phyloP scores from a whole-genome alignment of 2,113 vertebrate species.

The Athene noctua region DNA sequence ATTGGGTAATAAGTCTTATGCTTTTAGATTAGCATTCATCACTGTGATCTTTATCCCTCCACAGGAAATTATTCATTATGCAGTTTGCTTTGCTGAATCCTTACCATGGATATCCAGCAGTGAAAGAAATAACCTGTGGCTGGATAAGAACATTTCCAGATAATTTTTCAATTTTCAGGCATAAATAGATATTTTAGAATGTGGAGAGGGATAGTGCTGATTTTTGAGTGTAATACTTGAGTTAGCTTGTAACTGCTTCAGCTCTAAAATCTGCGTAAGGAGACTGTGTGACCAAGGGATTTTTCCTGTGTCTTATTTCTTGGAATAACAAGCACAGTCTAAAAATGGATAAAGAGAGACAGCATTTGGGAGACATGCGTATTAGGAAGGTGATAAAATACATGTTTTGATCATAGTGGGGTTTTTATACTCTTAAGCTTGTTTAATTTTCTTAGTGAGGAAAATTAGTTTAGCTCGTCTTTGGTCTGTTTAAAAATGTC shows the following conservation, averaged over 20 bases:
- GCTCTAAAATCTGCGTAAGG: conserved; percentile 6
- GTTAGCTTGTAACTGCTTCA: conserved; percentile 22
- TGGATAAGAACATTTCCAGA: conserved; percentile 76
- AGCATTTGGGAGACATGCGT: neutral
- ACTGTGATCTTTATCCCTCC: conserved; percentile 70
- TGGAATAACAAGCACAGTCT: neutral
- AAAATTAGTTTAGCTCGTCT: neutral
- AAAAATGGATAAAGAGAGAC: neutral
- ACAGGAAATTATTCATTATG: conserved; percentile 72
- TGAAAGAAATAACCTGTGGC: conserved; percentile 78
- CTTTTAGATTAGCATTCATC: conserved; percentile 71
- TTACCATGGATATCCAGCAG: conserved; percentile 65
- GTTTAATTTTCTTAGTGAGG: neutral
- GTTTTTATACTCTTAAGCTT: neutral
- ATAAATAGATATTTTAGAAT: conserved; percentile 78
- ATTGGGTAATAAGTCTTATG: conserved; percentile 63
- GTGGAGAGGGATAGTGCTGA: conserved; percentile 69
- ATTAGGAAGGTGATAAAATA: neutral
- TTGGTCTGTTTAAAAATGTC: neutral
- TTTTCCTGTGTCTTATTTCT: neutral
- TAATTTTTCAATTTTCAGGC: conserved; percentile 87
- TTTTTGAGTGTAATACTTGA: conserved; percentile 62
- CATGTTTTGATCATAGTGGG: neutral
- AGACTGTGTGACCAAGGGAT: neutral
- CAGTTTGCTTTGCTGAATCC: conserved; percentile 73